Percentiles rank a stretch among this genome's conserved stretches.
These are phyloP conservation scores for Channa argus DNA, from an alignment of 2,113 vertebrate species.

Conservation along the genomic window DNA sequence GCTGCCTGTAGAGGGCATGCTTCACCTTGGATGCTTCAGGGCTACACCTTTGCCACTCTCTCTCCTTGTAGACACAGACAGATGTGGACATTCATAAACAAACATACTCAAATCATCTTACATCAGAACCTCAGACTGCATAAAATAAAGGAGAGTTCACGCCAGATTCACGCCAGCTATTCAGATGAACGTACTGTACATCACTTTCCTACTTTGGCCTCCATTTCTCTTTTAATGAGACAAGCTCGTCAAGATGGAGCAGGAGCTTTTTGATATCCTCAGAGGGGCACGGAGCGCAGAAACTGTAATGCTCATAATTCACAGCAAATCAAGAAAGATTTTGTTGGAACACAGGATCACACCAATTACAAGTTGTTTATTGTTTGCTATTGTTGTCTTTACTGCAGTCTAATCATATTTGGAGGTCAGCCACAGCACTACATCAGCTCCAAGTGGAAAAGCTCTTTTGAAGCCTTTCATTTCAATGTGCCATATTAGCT, in stretches of 20 bases:
- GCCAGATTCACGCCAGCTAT: constrained; percentile 62
- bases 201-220: constrained; percentile 52
- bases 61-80: constrained; percentile 13
- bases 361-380: constrained; percentile 77
- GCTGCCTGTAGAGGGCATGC: constrained; percentile 78
- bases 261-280: constrained; percentile 70
- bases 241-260: constrained; percentile 66
- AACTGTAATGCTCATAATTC: constrained; percentile 71
- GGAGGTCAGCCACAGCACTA: constrained; percentile 74
- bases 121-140: constrained; percentile 38
- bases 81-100: constrained; percentile 36
- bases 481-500: constrained; percentile 80
- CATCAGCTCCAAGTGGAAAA: constrained; percentile 76
- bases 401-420: constrained; percentile 80
- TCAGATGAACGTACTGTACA: constrained; percentile 45
- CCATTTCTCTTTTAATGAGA: constrained; percentile 68
- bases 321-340: constrained; percentile 72
- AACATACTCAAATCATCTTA: constrained; percentile 46
- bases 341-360: constrained; percentile 72
- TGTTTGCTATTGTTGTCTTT: constrained; percentile 76
- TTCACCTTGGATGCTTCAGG: constrained; percentile 66
- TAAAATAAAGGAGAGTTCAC: constrained; percentile 59
- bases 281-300: constrained; percentile 54
- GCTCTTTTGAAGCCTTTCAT: constrained; percentile 80
- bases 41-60: constrained; percentile 25